Base-by-base conservation (phyloP, 2,113 vertebrate species). In the Hippopotamus amphibius region DNA sequence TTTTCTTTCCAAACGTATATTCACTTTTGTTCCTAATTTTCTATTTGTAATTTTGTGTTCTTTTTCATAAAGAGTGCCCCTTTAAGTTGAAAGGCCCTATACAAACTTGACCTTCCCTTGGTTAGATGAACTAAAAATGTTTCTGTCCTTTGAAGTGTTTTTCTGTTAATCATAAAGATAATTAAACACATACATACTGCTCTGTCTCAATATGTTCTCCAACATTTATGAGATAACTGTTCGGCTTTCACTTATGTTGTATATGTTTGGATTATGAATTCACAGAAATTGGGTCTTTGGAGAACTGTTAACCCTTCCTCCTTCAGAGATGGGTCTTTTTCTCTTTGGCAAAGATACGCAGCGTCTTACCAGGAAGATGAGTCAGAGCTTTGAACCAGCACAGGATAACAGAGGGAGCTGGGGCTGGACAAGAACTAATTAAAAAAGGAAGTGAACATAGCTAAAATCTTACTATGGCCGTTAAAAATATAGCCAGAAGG, bases 1-100 rank as follows among this genome's bases (percentile, higher is more conserved):
- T 94, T 95, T 96, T 91, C 28, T 92, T 88, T 72, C 71, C 24
- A 90, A 84, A 88, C 50, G 63, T 43, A 76, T 13, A 21, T 57
- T 92, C 43, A 22, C 30, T 82, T 96, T 90, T 82, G 59, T 50
- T 86, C 3, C 28, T 71, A 90, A 33, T 77, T 85, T 96, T 93
- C 22, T 55, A 79, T 90, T 88, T 97, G 6, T 93, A 80, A 17
- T 33, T 95, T 79, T 79, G 6, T 16, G 28, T 50, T 76, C 7
- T 81, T 76, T 96, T 79, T 48, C 53, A 87, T 88, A 84, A 94
- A 69, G 41, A 59, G 3, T 76, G 13, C 6, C 46, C 37, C 46
- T 90, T 81, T 48, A 89, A 81, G 13, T 53, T 93, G 53, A 69
- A 74, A 72, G 28, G n/a, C 1, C 7, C 21, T 66, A 7, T 13